Evolutionary conservation across 2,113 vertebrate species (phyloP), one percentile per base, ranked within the genome.

Genomic region (Coptodon bakossiorum): DNA sequence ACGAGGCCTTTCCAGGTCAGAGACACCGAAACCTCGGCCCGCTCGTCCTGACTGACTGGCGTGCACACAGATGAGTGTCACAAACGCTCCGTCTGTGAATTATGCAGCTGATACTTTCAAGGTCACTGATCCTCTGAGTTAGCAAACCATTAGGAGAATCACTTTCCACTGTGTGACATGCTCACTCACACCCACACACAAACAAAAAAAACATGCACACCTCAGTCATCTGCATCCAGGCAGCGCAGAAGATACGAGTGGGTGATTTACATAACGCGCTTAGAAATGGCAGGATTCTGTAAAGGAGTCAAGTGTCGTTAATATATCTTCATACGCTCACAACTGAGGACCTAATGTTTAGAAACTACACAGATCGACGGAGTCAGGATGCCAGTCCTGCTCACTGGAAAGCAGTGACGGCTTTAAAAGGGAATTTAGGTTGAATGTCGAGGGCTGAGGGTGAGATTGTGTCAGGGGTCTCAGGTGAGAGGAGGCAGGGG

Each of bases 1-100:
- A 19, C 78, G 1, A 24, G 90, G 87, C 88, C 81, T 27, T 87
- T 94, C 84, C 89, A 93, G 94, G 91, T 95, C 93, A 93, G 81
- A 93, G 83, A 86, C 87, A 81, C 79, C 38, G 9, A 82, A 81
- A 87, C 86, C 90, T 84, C 16, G 3, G 17, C 34, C 7, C 81
- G 3, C 68, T 66, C 43, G 71, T 53, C 82, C 76, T 82, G 82
- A 81, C 90, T 88, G 89, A 92, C 63, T 86, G 91, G 43, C 91
- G 52, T 59, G 87, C 43, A 7, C 86, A 73, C 86, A 82, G 82
- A 94, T 81, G 88, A 90, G 84, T 86, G 91, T 94, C 87, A 91
- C 88, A 90, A 91, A 71, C 5, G 38, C 86, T 90, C 85, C 43
- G 40, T 88, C 84, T 73, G 86, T 76, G 83, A 89, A 83, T 88